Base-by-base conservation (phyloP, 2,113 vertebrate genomes). In the Poeciliopsis retropinna region DNA sequence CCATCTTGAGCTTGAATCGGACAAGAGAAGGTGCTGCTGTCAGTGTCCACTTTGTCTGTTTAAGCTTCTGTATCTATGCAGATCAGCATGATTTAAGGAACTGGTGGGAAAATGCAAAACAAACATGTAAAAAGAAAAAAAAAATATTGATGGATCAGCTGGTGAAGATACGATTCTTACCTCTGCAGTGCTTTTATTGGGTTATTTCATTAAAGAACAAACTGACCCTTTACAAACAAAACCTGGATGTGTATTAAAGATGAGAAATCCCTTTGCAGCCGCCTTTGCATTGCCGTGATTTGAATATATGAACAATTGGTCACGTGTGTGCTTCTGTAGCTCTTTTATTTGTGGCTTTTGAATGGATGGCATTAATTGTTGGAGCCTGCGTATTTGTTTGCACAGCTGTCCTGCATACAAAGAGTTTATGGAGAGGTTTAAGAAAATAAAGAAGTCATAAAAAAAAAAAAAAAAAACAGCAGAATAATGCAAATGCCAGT, bases 311-410 rank as follows among this genome's bases (percentile, higher is more conserved):
- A 47, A 47, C 44, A 47, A 6, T 44, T 76, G 69, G 29, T 73
- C 78, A 54, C 34, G 66, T 17, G 72, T 70, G 79, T 81, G 70
- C 25, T 28, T 80, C 66, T 76, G 47, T 80, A 60, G 30, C 61
- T 83, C 54, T 68, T 47, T 72, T 86, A 71, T 88, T 67, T 84
- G 73, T 84, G 76, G 80, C 65, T 86, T 81, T 32, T 28, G 79
- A 77, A 30, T 78, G 79, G 87, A 60, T 85, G 84, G 81, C 73
- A 34, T 34, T 13, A 51, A 73, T 63, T 37, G 71, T 80, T 75
- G 80, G 64, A 83, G 87, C 74, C 37, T 84, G 85, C 88, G 63
- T 81, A 81, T 87, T 51, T 78, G 78, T 87, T 82, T 82, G 70
- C 68, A 75, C 64, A 77, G 76, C 47, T 78, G 76, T 87, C 70